Evolutionary conservation across 2,797 vertebrate species (phyloP), one percentile per base, ranked within the genome.

Genomic region (Vipera latastei): DNA sequence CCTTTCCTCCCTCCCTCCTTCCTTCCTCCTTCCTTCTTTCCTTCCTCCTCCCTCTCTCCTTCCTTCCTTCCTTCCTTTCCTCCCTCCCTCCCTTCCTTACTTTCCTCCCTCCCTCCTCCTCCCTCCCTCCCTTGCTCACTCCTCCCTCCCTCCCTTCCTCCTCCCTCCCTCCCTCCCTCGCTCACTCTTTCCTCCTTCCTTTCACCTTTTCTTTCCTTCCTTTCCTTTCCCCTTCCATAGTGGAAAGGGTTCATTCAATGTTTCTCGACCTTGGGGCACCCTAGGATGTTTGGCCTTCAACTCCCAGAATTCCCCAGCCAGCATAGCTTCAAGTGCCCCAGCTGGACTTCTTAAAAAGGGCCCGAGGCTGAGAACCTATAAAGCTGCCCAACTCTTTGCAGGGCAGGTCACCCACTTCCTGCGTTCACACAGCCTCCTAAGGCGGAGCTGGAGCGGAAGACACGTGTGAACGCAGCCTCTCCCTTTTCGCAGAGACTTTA

Each of bases 381-480:
- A 20, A 20, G 32, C 69, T 9, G 6, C 16, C 2, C n/a, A 18
- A 18, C n/a, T 16, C 65, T 18, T 7, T 32, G 18, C n/a, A 6
- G 1, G n/a, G n/a, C 65, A 73, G n/a, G 65, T 32, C n/a, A 6
- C 28, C 63, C 28, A 1, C 63, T n/a, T n/a, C 63, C 13, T 14
- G 63, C 12, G 11, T 65, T 65, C 63, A 2, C 63, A 65, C 63
- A 5, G 26, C 65, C 2, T n/a, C 13, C 65, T 69, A 69, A 69
- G 2, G 2, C 0, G 4, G 2, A 69, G 6, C 65, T 2, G 14
- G 65, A 53, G 38, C 65, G 7, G 7, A 69, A 14, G 65, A 1
- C n/a, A 3, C 2, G 2, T 32, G 2, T 32, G 6, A 32, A 73
- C 2, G 0, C n/a, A 18, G 14, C 6, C n/a, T 3, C n/a, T 73